phyloP scores from a whole-genome alignment of 2,113 vertebrate genomes.

The Tinamus guttatus region DNA sequence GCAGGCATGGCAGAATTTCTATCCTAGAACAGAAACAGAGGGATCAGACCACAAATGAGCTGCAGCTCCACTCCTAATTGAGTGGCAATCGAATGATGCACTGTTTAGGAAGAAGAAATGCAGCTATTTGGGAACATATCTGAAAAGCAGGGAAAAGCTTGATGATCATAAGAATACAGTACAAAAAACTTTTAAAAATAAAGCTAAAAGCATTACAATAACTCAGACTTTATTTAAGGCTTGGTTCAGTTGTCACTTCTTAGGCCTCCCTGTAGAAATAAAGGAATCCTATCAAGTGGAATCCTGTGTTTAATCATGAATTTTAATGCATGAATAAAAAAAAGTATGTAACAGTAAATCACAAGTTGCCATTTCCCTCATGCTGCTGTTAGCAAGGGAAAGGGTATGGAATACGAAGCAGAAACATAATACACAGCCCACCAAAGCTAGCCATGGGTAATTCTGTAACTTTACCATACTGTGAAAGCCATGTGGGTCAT shows the following conservation, averaged over 20 bases:
- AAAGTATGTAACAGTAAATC: background rate
- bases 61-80: conserved; percentile 31
- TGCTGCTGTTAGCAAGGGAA: background rate
- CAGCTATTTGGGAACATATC: background rate
- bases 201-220: background rate
- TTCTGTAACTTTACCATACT: conserved; percentile 8
- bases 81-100: background rate
- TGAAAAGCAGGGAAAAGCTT: background rate
- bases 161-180: background rate
- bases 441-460: background rate
- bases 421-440: background rate
- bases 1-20: conserved; percentile 54
- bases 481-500: background rate
- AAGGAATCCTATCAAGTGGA: background rate
- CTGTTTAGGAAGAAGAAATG: conserved; percentile 12
- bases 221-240: background rate
- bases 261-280: background rate
- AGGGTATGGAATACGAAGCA: background rate
- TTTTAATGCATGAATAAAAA: background rate
- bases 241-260: background rate
- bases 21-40: conserved; percentile 51
- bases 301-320: background rate
- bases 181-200: background rate
- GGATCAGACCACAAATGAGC: conserved; percentile 59
- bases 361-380: background rate